These are phyloP conservation scores for Pardalotus punctatus DNA, from an alignment of 2,113 vertebrate genomes.

Conservation along the genomic window DNA sequence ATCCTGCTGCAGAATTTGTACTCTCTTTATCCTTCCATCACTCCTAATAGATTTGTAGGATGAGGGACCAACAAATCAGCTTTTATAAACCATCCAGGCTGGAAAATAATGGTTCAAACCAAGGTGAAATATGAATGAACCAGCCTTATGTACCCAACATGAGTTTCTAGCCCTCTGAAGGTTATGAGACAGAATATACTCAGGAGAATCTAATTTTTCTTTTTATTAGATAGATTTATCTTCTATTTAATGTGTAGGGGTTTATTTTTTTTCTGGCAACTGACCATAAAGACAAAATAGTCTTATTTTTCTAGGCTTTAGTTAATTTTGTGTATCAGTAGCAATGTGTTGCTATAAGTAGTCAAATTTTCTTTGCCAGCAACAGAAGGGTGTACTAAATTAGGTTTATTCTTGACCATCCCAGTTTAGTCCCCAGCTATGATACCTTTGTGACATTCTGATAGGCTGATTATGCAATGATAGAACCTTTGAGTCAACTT, in stretches of 20 bases:
- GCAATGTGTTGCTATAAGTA: background rate
- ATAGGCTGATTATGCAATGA: background rate
- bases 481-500: background rate
- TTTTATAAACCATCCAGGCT: background rate
- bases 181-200: background rate
- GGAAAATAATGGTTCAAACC: background rate
- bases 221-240: background rate
- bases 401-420: background rate
- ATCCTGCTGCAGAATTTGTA: background rate
- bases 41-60: background rate
- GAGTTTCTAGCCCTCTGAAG: background rate
- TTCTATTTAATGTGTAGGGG: background rate
- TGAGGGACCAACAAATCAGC: conserved; percentile 3
- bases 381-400: background rate
- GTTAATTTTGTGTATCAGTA: background rate
- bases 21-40: background rate
- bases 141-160: background rate
- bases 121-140: background rate
- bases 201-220: conserved; percentile 9
- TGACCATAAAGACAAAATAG: background rate
- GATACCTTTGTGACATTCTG: background rate
- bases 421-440: background rate
- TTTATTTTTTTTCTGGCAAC: background rate
- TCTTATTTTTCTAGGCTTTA: conserved; percentile 32
- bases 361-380: background rate